Conservation (phyloP, 2,888 invertebrate genomes). For the Lasioglossum figueresi region DNA sequence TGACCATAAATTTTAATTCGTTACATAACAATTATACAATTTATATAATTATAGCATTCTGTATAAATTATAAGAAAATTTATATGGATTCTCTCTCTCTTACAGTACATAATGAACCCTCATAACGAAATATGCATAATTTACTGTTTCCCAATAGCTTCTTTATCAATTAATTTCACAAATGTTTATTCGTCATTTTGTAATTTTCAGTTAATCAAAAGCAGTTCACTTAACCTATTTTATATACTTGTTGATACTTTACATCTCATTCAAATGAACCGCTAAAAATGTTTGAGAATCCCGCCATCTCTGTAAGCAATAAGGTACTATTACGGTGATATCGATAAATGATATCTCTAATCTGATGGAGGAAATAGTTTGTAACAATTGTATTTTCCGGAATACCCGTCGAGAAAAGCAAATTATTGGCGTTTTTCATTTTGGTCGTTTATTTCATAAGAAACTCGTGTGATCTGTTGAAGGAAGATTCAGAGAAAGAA, state of each 20-base stretch:
- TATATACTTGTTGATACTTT: not conserved
- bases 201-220: not conserved
- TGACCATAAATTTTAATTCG: not conserved
- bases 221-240: not conserved
- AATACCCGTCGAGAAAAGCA: slow-evolving; percentile 10
- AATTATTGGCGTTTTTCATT: not conserved
- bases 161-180: not conserved
- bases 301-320: slow-evolving; percentile 39
- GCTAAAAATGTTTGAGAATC: not conserved
- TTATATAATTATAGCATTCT: not conserved
- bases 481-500: not conserved
- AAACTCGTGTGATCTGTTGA: not conserved
- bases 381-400: slow-evolving; percentile 2
- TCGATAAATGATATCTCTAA: slow-evolving; percentile 43
- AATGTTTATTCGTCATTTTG: not conserved
- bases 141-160: not conserved
- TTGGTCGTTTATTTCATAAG: not conserved
- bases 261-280: not conserved
- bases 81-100: not conserved
- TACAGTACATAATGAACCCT: not conserved
- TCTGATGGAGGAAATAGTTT: not conserved
- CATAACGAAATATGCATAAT: slow-evolving; percentile 9
- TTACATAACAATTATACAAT: not conserved
- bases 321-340: slow-evolving; percentile 17
- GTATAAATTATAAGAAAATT: not conserved